phyloP scores from a whole-genome alignment of 2,113 vertebrate genomes.

The Serinus canaria region DNA sequence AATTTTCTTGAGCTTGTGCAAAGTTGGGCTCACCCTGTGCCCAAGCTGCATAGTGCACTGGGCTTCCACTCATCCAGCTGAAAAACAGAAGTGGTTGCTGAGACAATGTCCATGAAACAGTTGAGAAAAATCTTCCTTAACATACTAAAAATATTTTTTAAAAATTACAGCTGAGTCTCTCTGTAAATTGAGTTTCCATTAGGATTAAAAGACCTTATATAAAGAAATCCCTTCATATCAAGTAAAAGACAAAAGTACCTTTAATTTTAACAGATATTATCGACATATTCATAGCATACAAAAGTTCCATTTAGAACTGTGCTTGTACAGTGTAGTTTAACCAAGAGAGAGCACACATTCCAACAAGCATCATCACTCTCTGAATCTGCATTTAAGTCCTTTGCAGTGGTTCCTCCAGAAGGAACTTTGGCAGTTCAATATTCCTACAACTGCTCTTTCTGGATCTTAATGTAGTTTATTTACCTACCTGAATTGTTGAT shows the following conservation, averaged over 20 bases:
- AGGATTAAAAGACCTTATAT: not conserved
- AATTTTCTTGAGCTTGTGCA: slow-evolving; percentile 80
- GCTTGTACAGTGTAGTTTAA: not conserved
- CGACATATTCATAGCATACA: not conserved
- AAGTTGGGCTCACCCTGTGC: slow-evolving; percentile 82
- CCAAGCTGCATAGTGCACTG: slow-evolving; percentile 80
- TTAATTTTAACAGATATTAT: not conserved
- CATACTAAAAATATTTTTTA: not conserved
- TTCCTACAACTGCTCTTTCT: not conserved
- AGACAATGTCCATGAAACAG: not conserved
- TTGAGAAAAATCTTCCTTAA: not conserved
- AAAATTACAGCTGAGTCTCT: not conserved
- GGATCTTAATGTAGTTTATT: not conserved
- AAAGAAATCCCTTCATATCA: not conserved
- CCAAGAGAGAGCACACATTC: not conserved
- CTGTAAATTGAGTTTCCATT: not conserved
- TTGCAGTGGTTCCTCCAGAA: not conserved
- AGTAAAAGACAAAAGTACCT: not conserved
- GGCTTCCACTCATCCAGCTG: slow-evolving; percentile 82
- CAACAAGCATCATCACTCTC: not conserved
- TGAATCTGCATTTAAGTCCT: not conserved
- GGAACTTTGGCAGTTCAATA: not conserved
- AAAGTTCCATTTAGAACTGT: not conserved
- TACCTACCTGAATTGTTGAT: slow-evolving; percentile 86
- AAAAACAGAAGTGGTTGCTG: not conserved